Evolutionary conservation across 1,140 invertebrate genomes (phyloP).

Genomic region (Hirudo medicinalis): DNA sequence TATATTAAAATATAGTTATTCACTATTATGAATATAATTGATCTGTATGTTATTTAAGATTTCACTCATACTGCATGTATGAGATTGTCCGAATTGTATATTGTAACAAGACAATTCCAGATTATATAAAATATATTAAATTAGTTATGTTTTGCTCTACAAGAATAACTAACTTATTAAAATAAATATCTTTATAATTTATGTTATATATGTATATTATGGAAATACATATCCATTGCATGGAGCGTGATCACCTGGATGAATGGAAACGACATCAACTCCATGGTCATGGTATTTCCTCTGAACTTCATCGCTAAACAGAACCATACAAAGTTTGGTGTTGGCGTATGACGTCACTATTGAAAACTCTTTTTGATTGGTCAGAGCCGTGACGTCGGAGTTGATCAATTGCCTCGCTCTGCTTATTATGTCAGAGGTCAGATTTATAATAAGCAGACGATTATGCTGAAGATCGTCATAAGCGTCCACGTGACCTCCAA

Average conservation of each 20-base stretch:
- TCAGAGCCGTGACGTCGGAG: background rate
- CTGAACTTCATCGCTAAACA: conserved; percentile 4
- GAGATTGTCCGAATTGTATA: no score
- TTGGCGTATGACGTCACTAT: conserved; percentile 9
- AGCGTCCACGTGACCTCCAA: background rate
- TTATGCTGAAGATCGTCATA: background rate
- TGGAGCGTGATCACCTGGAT: background rate
- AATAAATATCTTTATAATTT: no score
- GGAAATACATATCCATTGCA: no score
- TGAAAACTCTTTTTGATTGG: background rate
- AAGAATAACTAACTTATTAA: no score
- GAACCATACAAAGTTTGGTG: conserved; percentile 4
- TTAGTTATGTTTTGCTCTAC: no score
- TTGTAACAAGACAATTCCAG: no score
- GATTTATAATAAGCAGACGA: conserved; percentile 3
- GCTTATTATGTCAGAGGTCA: conserved; percentile 9
- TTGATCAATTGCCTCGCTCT: background rate
- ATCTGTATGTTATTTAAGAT: no score
- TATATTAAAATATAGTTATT: no score
- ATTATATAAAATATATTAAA: no score
- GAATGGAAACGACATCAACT: background rate
- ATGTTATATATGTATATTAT: no score
- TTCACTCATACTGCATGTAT: no score
- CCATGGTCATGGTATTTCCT: background rate
- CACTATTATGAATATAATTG: no score